Percentiles rank a stretch among this genome's conserved stretches.
phyloP scores from a whole-genome alignment of 2,113 vertebrate species.

The Ctenodactylus gundi region DNA sequence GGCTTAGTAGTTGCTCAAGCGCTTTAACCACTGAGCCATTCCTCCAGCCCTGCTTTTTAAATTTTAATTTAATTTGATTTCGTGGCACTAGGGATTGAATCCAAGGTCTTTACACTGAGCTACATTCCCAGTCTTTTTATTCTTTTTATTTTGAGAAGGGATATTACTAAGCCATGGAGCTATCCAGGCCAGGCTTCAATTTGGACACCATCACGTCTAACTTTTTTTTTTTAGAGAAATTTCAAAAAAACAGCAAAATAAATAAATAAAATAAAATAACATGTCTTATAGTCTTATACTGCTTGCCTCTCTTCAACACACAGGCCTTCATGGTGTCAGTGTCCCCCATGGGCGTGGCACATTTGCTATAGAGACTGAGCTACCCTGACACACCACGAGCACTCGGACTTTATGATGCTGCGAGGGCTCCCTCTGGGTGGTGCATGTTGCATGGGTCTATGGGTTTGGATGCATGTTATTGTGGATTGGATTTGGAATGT shows the following conservation, averaged over 20 bases:
- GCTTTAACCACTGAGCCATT: too few relatives aligned
- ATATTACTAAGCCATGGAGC: neutral
- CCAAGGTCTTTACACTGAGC: neutral
- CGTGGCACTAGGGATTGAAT: neutral
- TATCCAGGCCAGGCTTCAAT: neutral
- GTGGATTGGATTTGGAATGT: too few relatives aligned
- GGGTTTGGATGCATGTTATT: neutral
- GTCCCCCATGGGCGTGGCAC: neutral
- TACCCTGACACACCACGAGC: too few relatives aligned
- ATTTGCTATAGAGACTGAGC: neutral
- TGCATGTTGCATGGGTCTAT: neutral
- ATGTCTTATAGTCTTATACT: neutral
- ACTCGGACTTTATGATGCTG: neutral
- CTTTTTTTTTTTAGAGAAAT: neutral
- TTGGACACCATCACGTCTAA: neutral
- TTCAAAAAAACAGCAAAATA: neutral
- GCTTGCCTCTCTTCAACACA: rapidly evolving
- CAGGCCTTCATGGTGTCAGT: neutral
- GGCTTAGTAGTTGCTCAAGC: too few relatives aligned
- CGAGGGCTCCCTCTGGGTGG: rapidly evolving
- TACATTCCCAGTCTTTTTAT: neutral
- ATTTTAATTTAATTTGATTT: too few relatives aligned
- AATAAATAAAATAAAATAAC: neutral
- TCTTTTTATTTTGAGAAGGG: neutral
- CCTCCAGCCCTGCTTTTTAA: too few relatives aligned